Conservation (phyloP, 1,140 invertebrate species). For the Bombus superbus region DNA sequence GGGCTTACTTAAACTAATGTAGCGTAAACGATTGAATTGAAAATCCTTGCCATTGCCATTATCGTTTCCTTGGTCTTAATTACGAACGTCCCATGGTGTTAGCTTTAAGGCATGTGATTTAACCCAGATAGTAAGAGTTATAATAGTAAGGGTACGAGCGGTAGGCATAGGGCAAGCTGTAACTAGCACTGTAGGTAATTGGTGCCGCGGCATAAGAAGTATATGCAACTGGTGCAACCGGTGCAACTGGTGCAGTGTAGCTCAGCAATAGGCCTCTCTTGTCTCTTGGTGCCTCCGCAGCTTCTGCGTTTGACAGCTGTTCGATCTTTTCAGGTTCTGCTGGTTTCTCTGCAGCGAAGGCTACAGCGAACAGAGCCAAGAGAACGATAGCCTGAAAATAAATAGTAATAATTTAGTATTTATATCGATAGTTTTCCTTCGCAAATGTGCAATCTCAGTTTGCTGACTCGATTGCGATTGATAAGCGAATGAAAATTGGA, state of each 20-base stretch:
- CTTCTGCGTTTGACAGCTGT: neutral
- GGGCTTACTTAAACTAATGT: neutral
- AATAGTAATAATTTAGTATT: neutral
- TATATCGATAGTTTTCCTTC: too few relatives aligned
- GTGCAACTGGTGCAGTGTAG: conserved; percentile 67
- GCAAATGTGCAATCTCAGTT: too few relatives aligned
- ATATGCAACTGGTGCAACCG: conserved; percentile 66
- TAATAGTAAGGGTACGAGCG: conserved; percentile 57
- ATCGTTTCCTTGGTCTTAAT: conserved; percentile 19
- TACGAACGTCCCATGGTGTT: neutral
- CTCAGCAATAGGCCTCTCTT: conserved; percentile 69
- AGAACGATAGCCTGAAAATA: conserved; percentile 68
- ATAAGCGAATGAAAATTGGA: neutral
- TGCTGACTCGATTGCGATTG: too few relatives aligned
- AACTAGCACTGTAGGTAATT: conserved; percentile 57
- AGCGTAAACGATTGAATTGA: neutral
- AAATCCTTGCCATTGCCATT: conserved; percentile 30
- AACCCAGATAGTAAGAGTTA: conserved; percentile 60
- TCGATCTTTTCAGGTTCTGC: conserved; percentile 19
- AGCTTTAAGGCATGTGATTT: conserved; percentile 39
- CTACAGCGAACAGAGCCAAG: conserved; percentile 73
- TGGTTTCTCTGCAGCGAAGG: conserved; percentile 59
- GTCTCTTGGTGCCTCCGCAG: conserved; percentile 59
- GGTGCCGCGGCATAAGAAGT: conserved; percentile 57
- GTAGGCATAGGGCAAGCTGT: conserved; percentile 68